These are phyloP conservation scores for Ormyrus pomaceus DNA, from an alignment of 2,888 invertebrate genomes.

Conservation along the genomic window DNA sequence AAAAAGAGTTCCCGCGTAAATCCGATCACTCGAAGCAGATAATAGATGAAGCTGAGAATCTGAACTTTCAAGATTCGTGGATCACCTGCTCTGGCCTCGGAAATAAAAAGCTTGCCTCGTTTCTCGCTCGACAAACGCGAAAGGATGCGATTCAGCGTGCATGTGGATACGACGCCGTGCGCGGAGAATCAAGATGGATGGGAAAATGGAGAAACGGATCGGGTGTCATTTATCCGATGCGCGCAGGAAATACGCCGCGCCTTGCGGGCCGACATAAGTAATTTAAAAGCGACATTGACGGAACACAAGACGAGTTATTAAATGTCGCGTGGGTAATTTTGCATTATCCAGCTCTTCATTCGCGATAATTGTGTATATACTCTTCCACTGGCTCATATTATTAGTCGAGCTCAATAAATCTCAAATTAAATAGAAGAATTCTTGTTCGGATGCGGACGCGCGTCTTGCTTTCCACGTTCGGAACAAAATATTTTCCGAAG, in stretches of 20 bases:
- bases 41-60: background rate
- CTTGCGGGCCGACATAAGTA: no score
- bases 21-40: no score
- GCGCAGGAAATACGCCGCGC: background rate
- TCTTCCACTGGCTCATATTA: no score
- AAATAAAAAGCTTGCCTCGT: slow-evolving; percentile 47
- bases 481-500: no score
- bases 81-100: slow-evolving; percentile 11
- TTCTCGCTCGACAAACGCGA: background rate
- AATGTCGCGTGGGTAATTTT: background rate
- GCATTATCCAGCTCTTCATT: background rate
- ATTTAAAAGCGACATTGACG: no score
- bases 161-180: background rate
- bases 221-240: slow-evolving; percentile 32
- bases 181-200: slow-evolving; percentile 28
- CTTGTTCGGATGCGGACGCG: no score
- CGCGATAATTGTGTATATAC: background rate
- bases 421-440: no score
- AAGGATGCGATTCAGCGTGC: background rate
- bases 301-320: no score
- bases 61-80: slow-evolving; percentile 14
- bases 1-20: no score
- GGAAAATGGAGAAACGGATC: slow-evolving; percentile 46
- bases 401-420: no score
- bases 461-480: no score